Evolutionary conservation across 2,888 invertebrate species (phyloP).

Genomic region (Ornithoptera alexandrae): DNA sequence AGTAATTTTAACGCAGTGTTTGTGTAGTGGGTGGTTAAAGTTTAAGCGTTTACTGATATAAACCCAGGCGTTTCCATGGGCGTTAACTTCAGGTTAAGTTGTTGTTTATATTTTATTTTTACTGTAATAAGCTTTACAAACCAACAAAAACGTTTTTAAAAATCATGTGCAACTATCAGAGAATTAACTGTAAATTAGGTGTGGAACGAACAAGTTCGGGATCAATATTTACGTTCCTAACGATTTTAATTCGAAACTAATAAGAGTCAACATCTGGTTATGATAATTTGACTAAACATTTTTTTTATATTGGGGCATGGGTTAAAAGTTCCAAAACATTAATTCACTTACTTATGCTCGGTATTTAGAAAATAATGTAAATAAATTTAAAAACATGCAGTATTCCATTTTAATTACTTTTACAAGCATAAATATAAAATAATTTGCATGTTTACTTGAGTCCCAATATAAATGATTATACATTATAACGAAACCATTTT

Average conservation of each 20-base stretch:
- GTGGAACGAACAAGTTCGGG: neutral
- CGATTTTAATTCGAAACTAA: slow-evolving; percentile 28
- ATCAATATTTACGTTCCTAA: slow-evolving; percentile 27
- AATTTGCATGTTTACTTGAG: too few species aligned
- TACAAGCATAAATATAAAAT: too few species aligned
- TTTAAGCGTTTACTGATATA: slow-evolving; percentile 42
- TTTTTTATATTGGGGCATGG: slow-evolving; percentile 1
- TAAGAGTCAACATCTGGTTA: slow-evolving; percentile 25
- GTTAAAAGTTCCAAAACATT: neutral
- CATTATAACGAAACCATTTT: too few species aligned
- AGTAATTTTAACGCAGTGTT: slow-evolving; percentile 34
- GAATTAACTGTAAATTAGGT: neutral
- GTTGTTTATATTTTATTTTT: slow-evolving; percentile 44
- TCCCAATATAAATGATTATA: too few species aligned
- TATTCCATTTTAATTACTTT: too few species aligned
- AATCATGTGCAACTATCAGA: neutral
- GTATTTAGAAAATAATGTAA: neutral
- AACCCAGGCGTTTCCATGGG: slow-evolving; percentile 66
- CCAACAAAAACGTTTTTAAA: neutral
- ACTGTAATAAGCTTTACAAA: neutral
- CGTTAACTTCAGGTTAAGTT: slow-evolving; percentile 74
- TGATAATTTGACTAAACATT: slow-evolving; percentile 15
- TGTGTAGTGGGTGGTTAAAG: slow-evolving; percentile 42
- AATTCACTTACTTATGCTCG: neutral
- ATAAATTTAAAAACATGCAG: too few species aligned